Base-by-base conservation (phyloP, 2,888 invertebrate species). In the Hydriomena furcata region DNA sequence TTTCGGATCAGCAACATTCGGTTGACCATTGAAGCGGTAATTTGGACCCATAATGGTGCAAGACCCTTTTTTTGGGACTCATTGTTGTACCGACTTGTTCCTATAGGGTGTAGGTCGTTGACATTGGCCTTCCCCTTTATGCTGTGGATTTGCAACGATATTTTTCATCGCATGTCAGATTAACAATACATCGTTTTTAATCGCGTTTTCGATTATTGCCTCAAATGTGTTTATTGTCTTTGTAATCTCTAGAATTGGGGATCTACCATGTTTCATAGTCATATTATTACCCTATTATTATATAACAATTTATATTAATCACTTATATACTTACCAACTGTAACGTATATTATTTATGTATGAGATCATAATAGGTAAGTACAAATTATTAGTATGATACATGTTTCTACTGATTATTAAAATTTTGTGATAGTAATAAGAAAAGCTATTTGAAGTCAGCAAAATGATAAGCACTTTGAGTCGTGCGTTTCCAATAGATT, bases 81-180 rank as follows among this genome's bases (percentile, higher is more conserved):
- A 82, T 87, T 88, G 84, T 84, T 84, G 80, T 73, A 62, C 68
- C 28, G 44, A 50, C 44, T 50, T 50, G 44, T 40, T 44, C 12
- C 72, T 73, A 79, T 79, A 79, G 84, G 83, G 82, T 77, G 79
- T 75, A 65, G 89, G 88, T 90, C 89, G 74, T 85, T 90, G 89
- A 89, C 89, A 86, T 85, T 83, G 81, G 82, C 81, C 76, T 79
- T 83, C 84, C 86, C 84, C 73, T 73, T 79, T 73, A 71, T 76
- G 66, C 73, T 80, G 74, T 66, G 69, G 74, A 83, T 84, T 85
- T 77, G 85, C 79, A 74, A 74, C 73, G 71, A 79, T 78, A 82
- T 81, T 84, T 84, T 82, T 81, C 77, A 73, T 76, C 73, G 69
- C 65, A 71, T 73, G 76, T 82, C 79, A 66, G 80, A 84, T 85